phyloP scores from a whole-genome alignment of 2,888 invertebrate species.

The Coelogynopora nodosa region DNA sequence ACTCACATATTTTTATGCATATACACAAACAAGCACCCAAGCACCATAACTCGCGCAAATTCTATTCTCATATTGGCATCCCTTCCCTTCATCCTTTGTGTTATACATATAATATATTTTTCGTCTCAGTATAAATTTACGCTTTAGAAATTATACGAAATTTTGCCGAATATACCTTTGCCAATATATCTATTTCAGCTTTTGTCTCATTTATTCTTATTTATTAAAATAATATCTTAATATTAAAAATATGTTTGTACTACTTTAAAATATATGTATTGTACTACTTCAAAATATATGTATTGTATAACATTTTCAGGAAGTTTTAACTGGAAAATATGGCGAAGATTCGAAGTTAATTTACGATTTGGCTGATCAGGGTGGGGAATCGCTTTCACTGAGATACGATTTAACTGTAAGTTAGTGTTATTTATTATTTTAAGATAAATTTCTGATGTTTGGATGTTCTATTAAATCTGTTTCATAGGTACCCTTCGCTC shows the following conservation, averaged over 20 bases:
- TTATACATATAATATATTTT: no score
- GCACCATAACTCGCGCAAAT: no score
- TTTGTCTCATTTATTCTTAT: background rate
- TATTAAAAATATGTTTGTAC: slow-evolving; percentile 29
- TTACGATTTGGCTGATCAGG: slow-evolving; percentile 95
- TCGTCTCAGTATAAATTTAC: no score
- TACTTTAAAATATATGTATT: background rate
- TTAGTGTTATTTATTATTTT: background rate
- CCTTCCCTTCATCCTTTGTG: no score
- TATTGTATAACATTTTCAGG: no score
- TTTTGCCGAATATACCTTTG: no score
- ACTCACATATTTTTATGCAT: no score
- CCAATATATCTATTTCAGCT: no score
- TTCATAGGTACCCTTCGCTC: slow-evolving; percentile 78
- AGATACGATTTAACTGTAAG: slow-evolving; percentile 87
- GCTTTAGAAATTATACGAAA: no score
- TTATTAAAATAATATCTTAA: background rate
- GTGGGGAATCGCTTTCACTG: slow-evolving; percentile 89
- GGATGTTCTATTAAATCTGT: slow-evolving; percentile 5
- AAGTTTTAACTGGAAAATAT: slow-evolving; percentile 95
- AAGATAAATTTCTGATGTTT: background rate
- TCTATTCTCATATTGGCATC: no score
- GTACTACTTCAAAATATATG: no score
- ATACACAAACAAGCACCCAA: no score
- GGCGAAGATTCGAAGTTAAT: slow-evolving; percentile 98